phyloP scores from a whole-genome alignment of 2,797 vertebrate genomes.

The Thalassophryne amazonica region DNA sequence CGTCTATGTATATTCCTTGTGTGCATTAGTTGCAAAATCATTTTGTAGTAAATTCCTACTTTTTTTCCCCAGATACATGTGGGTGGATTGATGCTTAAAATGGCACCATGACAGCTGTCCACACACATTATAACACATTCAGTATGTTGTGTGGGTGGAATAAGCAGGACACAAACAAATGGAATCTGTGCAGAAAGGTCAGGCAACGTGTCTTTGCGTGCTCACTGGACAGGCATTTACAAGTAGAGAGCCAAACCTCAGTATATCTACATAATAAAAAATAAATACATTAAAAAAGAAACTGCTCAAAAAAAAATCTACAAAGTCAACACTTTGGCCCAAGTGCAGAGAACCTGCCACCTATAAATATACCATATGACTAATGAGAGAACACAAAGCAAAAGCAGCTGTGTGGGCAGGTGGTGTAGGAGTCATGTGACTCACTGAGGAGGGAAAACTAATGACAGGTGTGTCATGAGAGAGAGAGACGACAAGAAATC shows the following conservation, averaged over 20 bases:
- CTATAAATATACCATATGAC: neutral
- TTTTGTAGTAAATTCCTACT: too few species aligned
- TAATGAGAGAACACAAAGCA: constrained; percentile 15
- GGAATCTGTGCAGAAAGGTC: neutral
- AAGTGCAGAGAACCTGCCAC: neutral
- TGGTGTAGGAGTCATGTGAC: neutral
- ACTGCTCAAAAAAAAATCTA: too few species aligned
- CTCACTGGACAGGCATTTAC: neutral
- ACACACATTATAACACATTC: neutral
- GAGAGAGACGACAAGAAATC: too few species aligned
- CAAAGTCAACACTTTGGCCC: too few species aligned
- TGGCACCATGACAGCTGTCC: constrained; percentile 12
- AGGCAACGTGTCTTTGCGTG: neutral
- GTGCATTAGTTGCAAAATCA: too few species aligned
- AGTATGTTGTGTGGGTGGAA: constrained; percentile 1
- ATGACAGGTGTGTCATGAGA: neutral
- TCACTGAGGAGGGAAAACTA: neutral
- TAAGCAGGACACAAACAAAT: neutral
- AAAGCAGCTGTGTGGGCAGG: neutral
- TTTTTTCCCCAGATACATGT: neutral
- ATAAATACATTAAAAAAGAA: too few species aligned
- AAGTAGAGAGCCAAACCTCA: neutral
- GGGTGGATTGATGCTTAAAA: neutral
- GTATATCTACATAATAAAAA: too few species aligned
- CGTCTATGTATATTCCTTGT: too few species aligned